Conservation (phyloP, 2,888 invertebrate genomes). For the Drosophila differens region DNA sequence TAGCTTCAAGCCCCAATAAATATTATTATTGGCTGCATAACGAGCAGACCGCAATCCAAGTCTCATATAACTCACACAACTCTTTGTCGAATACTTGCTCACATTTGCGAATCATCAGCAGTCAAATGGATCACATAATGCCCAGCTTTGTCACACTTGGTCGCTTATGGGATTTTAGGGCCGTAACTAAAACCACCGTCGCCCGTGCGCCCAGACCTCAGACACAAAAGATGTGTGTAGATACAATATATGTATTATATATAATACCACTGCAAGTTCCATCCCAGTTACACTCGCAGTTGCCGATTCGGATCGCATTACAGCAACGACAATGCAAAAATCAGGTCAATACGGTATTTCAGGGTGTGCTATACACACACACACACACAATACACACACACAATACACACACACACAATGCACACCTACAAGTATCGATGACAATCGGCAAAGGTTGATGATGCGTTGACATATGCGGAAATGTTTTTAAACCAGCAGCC, state of each 20-base stretch:
- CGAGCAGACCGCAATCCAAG: constrained; percentile 17
- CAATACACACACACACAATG: neutral
- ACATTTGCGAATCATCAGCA: constrained; percentile 52
- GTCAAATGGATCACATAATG: constrained; percentile 64
- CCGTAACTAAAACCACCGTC: constrained; percentile 36
- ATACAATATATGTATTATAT: constrained; percentile 3
- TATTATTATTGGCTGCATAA: constrained; percentile 28
- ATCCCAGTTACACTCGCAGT: constrained; percentile 22
- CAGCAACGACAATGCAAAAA: constrained; percentile 61
- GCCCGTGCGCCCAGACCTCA: constrained; percentile 14
- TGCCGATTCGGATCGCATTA: constrained; percentile 52
- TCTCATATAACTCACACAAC: constrained; percentile 16
- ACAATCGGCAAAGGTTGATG: constrained; percentile 58
- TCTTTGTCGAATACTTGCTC: constrained; percentile 10
- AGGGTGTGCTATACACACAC: constrained; percentile 44
- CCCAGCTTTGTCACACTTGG: constrained; percentile 78
- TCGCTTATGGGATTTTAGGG: constrained; percentile 55
- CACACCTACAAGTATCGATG: constrained; percentile 42
- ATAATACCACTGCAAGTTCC: constrained; percentile 29
- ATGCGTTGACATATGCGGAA: constrained; percentile 53
- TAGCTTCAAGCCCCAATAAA: constrained; percentile 7
- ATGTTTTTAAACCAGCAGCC: constrained; percentile 25
- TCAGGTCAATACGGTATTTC: constrained; percentile 81
- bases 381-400: constrained; percentile 5
- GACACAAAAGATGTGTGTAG: neutral